Evolutionary conservation across 2,797 vertebrate genomes (phyloP), one percentile per base, ranked within the genome.

Genomic region (Podarcis siculus): DNA sequence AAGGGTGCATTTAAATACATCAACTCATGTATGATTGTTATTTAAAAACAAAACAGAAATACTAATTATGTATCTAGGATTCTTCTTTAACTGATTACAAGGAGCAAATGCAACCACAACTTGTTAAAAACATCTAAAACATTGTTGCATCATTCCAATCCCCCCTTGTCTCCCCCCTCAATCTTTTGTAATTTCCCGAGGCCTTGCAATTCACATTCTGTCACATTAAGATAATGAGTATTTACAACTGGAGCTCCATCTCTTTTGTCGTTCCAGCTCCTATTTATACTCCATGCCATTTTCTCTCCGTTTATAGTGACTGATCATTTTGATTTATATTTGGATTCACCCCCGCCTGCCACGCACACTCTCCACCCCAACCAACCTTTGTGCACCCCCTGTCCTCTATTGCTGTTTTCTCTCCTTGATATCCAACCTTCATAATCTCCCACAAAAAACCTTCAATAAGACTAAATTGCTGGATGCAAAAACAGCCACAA

Each of bases 191-290:
- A 96, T 97, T 96, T 96, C 93, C 94, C 49, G 0, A 90, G 95
- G 93, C 95, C 94, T 95, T 88, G 90, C 93, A 94, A 96, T 96
- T 91, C 96, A 94, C 91, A 61, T 61, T 37, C 85, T 93, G 96
- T 94, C 96, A 94, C 93, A 96, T 97, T 95, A 95, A 95, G 96
- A 95, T 96, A 97, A 97, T 96, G 96, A 95, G 95, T 96, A 96
- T 97, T 97, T 96, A 96, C 94, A 92, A 92, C 95, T 93, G 88
- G 92, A 91, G 94, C 90, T 94, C 94, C 17, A 92, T 90, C 94
- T 94, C 95, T 95, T 95, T 95, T 67, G 92, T 95, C 94, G 93
- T 94, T 95, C 95, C 95, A 94, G 94, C 94, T 95, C 93, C 96
- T 95, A 96, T 96, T 96, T 95, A 96, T 95, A 95, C 91, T 94